Percentiles rank a stretch among this genome's conserved stretches.
Conservation (phyloP, 2,797 vertebrate genomes). For the Pyrocephalus nanus region DNA sequence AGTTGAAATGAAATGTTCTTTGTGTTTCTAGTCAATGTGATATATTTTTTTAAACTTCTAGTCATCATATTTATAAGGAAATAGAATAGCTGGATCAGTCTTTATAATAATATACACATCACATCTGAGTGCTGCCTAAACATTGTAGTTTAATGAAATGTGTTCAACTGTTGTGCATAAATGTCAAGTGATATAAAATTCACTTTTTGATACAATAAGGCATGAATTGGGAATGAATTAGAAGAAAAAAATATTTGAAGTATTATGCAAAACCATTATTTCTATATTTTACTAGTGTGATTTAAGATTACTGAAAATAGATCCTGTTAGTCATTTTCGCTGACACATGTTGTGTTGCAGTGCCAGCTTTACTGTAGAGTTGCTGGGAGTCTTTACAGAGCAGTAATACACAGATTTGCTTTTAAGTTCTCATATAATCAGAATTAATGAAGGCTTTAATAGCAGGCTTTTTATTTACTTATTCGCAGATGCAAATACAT, state of each 20-base stretch:
- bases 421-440: conserved; percentile 72
- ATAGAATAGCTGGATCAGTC: conserved; percentile 62
- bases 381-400: conserved; percentile 66
- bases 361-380: conserved; percentile 63
- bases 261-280: conserved; percentile 69
- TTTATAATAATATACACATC: conserved; percentile 60
- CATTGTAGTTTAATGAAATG: conserved; percentile 63
- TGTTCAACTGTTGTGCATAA: conserved; percentile 57
- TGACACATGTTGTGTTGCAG: conserved; percentile 61
- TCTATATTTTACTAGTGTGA: conserved; percentile 67
- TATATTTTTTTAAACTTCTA: conserved; percentile 27
- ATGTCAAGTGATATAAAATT: conserved; percentile 69
- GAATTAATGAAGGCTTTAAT: conserved; percentile 73
- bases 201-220: conserved; percentile 61
- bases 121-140: conserved; percentile 54
- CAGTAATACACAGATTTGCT: conserved; percentile 68
- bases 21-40: conserved; percentile 1
- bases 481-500: conserved; percentile 65
- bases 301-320: conserved; percentile 73
- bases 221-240: conserved; percentile 53
- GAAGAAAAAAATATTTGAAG: conserved; percentile 59
- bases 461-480: conserved; percentile 72
- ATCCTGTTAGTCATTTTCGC: conserved; percentile 64
- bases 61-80: conserved; percentile 35
- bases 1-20: neutral